Percentiles rank a stretch among this genome's conserved stretches.
phyloP scores from a whole-genome alignment of 2,113 vertebrate genomes.

The Nipponia nippon region DNA sequence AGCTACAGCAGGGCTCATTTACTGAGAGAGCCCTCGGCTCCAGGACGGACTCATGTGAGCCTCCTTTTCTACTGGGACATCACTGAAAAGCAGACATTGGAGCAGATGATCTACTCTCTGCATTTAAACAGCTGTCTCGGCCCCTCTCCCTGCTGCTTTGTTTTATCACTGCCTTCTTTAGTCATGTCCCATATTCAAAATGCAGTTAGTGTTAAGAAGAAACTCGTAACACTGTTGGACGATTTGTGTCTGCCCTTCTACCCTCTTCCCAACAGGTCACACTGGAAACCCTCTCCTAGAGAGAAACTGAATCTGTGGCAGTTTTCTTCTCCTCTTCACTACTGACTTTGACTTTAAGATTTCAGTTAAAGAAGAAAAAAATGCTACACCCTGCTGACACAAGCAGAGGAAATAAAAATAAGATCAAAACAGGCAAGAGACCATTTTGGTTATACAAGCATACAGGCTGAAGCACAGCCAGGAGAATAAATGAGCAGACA shows the following conservation, averaged over 20 bases:
- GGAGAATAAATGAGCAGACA: background rate
- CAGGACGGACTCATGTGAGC: rapidly evolving
- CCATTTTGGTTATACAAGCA: background rate
- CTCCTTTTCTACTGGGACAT: background rate
- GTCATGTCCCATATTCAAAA: background rate
- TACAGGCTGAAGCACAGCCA: background rate
- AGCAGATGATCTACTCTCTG: background rate
- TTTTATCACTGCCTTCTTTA: background rate
- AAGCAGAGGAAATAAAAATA: background rate
- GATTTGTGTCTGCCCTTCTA: background rate
- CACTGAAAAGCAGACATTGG: background rate
- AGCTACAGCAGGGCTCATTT: background rate
- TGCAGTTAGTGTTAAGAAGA: background rate
- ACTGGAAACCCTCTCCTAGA: background rate
- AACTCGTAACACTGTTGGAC: background rate
- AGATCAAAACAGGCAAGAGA: background rate
- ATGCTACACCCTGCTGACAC: background rate
- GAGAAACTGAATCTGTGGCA: background rate
- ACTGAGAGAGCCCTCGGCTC: too few relatives aligned
- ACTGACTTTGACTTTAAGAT: background rate
- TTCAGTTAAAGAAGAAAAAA: background rate
- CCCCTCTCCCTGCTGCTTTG: background rate
- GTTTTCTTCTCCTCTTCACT: background rate
- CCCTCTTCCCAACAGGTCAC: background rate
- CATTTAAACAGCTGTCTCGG: background rate